phyloP scores from a whole-genome alignment of 2,113 vertebrate genomes.

The Ptilonorhynchus violaceus region DNA sequence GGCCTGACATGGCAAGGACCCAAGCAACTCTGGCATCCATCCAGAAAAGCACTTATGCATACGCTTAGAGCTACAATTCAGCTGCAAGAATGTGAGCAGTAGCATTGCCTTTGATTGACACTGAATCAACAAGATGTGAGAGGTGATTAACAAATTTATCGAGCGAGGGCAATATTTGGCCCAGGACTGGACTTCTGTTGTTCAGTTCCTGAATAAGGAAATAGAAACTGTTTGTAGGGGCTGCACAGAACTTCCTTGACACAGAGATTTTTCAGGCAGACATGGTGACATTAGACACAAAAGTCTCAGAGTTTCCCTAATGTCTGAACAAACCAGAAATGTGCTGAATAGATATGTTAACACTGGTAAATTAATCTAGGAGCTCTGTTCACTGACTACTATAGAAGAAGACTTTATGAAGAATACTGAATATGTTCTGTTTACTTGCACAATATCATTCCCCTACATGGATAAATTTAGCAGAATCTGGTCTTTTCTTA shows the following conservation, averaged over 20 bases:
- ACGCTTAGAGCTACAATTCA: background rate
- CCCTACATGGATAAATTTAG: background rate
- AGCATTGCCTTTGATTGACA: slow-evolving; percentile 40
- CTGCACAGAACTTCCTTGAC: background rate
- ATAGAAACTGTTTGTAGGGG: background rate
- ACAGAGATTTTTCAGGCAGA: background rate
- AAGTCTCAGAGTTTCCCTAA: background rate
- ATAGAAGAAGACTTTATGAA: background rate
- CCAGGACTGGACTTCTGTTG: background rate
- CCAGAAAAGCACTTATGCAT: slow-evolving; percentile 42
- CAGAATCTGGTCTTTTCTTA: background rate
- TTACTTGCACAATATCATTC: background rate
- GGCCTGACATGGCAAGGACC: slow-evolving; percentile 6
- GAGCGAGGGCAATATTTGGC: slow-evolving; percentile 10
- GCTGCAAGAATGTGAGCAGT: background rate
- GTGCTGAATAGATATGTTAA: background rate
- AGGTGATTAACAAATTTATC: slow-evolving; percentile 45
- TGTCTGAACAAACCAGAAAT: background rate
- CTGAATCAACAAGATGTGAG: slow-evolving; percentile 37
- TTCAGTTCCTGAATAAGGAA: background rate
- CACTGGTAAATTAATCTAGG: background rate
- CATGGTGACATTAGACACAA: background rate
- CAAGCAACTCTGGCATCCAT: slow-evolving; percentile 7
- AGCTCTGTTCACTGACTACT: background rate
- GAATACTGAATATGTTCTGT: background rate